Conservation (phyloP, 2,888 invertebrate species). For the Ceraclea dissimilis region DNA sequence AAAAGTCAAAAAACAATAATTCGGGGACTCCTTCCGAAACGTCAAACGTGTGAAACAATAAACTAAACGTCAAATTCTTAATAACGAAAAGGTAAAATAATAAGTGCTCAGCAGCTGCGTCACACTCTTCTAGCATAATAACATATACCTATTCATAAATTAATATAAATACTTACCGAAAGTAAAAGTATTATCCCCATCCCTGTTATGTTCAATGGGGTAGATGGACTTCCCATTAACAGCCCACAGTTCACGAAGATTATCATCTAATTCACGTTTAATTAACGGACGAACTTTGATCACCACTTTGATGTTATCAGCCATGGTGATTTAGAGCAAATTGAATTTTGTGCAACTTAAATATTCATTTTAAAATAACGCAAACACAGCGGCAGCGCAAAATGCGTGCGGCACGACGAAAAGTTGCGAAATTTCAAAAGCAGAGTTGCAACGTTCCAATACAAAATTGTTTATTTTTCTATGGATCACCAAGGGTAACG, state of each 20-base stretch:
- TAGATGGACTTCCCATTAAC: conserved; percentile 26
- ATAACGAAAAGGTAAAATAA: no score
- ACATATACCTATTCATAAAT: neutral
- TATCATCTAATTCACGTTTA: conserved; percentile 54
- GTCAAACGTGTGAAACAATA: no score
- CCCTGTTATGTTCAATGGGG: conserved; percentile 29
- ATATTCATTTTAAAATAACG: neutral
- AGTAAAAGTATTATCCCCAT: conserved; percentile 31
- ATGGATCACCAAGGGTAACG: no score
- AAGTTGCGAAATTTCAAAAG: conserved; percentile 16
- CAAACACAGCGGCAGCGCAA: neutral
- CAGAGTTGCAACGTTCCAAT: conserved; percentile 13
- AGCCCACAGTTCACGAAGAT: conserved; percentile 52
- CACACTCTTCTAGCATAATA: no score
- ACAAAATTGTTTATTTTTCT: neutral
- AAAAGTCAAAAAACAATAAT: no score
- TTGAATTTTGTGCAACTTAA: neutral
- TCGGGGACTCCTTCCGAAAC: no score
- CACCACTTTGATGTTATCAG: conserved; percentile 66
- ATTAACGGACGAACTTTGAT: conserved; percentile 66
- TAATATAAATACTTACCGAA: conserved; percentile 18
- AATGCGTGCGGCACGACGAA: conserved; percentile 2
- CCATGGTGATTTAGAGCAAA: conserved; percentile 35
- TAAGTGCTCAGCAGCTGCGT: no score
- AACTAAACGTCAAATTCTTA: no score